Percentiles rank a stretch among this genome's conserved stretches.
Evolutionary conservation across 2,888 invertebrate genomes (phyloP).

Genomic region (Hyppa rectilinea): DNA sequence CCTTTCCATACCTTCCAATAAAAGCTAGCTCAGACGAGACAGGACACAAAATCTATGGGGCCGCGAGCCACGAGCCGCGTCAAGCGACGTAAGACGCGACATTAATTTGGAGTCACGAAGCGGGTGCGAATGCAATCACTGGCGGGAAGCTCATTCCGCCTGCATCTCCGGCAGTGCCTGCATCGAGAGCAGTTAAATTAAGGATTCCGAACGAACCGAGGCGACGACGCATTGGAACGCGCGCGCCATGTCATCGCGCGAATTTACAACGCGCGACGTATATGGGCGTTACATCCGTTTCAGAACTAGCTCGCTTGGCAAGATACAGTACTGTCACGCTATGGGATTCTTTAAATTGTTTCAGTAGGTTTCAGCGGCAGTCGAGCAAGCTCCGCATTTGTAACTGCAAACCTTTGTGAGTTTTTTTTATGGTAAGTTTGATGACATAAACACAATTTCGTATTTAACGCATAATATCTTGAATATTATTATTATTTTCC

Average conservation of each 20-base stretch:
- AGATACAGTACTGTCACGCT: constrained; percentile 35
- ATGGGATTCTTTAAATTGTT: constrained; percentile 25
- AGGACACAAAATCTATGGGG: constrained; percentile 46
- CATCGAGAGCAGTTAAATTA: constrained; percentile 83
- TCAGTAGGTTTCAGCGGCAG: too few relatives aligned
- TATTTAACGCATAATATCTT: too few relatives aligned
- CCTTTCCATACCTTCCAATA: constrained; percentile 32
- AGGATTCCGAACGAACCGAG: constrained; percentile 83
- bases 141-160: constrained; percentile 87
- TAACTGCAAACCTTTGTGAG: too few relatives aligned
- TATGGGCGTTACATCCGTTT: constrained; percentile 61
- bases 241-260: constrained; percentile 57
- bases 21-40: constrained; percentile 40
- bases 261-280: constrained; percentile 54
- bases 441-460: too few relatives aligned
- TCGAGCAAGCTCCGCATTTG: too few relatives aligned
- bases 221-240: constrained; percentile 71
- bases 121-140: constrained; percentile 87
- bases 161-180: constrained; percentile 84
- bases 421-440: too few relatives aligned
- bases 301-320: constrained; percentile 35
- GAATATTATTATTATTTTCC: too few relatives aligned
- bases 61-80: constrained; percentile 46
- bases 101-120: constrained; percentile 84
- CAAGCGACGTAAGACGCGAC: constrained; percentile 73